Percentiles rank a stretch among this genome's conserved stretches.
Evolutionary conservation across 2,888 invertebrate genomes (phyloP).

Genomic region (Athalia cordata): DNA sequence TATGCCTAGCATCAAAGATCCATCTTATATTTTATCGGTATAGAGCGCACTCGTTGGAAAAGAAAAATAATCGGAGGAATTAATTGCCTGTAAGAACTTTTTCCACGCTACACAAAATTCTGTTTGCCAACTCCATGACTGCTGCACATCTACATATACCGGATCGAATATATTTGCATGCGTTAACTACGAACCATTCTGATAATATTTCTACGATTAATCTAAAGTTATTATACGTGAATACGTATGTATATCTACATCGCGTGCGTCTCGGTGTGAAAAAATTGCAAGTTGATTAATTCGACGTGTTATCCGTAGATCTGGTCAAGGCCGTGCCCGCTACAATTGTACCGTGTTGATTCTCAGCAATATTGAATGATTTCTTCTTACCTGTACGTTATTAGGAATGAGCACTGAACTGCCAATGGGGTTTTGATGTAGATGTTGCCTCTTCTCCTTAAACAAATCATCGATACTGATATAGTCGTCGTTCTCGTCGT

Average conservation of each 20-base stretch:
- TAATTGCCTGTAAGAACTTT: no score
- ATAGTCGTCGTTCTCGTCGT: constrained; percentile 31
- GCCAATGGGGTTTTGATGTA: constrained; percentile 20
- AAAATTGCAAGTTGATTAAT: constrained; percentile 4
- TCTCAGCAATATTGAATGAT: neutral
- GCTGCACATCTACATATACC: no score
- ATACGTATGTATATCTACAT: constrained; percentile 6
- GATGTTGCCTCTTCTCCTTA: constrained; percentile 27
- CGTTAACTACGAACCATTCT: no score
- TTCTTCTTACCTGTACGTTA: constrained; percentile 4
- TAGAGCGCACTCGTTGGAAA: no score
- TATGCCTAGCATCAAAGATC: no score
- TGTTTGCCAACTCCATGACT: no score
- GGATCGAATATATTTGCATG: no score
- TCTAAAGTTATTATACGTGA: no score
- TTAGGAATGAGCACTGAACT: neutral
- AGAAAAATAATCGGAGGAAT: no score
- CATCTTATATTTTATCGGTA: no score
- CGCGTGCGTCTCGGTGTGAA: neutral
- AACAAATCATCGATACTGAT: constrained; percentile 43
- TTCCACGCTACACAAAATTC: no score
- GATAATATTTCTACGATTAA: no score
- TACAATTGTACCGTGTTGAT: constrained; percentile 13
- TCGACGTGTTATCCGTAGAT: neutral
- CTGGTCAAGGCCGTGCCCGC: neutral